These are phyloP conservation scores for Sebastiscus albofasciatus DNA, from an alignment of 2,797 vertebrate species.

Conservation along the genomic window DNA sequence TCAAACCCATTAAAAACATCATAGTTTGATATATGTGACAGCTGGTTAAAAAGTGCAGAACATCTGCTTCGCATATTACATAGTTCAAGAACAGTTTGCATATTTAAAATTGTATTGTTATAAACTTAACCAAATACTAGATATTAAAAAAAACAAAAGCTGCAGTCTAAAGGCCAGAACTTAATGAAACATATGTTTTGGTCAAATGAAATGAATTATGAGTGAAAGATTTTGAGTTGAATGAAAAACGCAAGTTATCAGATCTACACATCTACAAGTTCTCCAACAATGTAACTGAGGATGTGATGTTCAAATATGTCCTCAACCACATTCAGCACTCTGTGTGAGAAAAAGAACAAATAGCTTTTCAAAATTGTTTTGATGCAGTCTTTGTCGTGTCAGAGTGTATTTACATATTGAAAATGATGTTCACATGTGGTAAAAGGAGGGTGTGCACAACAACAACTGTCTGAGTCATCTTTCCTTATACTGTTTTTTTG, in stretches of 20 bases:
- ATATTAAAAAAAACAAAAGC: neutral
- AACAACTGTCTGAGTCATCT: neutral
- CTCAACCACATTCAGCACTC: neutral
- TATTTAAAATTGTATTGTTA: neutral
- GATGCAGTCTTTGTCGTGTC: neutral
- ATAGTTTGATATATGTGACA: conserved; percentile 30
- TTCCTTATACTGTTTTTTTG: neutral
- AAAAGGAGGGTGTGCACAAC: neutral
- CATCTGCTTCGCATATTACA: conserved; percentile 36
- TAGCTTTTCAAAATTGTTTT: neutral
- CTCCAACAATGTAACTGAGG: neutral
- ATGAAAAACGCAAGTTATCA: neutral
- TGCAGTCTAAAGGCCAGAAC: neutral
- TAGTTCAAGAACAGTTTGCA: conserved; percentile 11
- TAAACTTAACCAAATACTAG: neutral
- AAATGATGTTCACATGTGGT: conserved; percentile 6
- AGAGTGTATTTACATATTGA: neutral
- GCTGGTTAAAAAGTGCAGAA: conserved; percentile 21
- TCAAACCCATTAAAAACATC: conserved; percentile 14
- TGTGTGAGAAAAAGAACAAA: neutral
- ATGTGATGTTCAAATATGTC: neutral
- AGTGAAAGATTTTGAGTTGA: neutral
- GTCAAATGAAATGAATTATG: neutral
- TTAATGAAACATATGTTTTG: neutral
- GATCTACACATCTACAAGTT: neutral